Percentiles rank a stretch among this genome's conserved stretches.
Evolutionary conservation across 1,140 invertebrate species (phyloP).

Genomic region (Charaxes varanes): DNA sequence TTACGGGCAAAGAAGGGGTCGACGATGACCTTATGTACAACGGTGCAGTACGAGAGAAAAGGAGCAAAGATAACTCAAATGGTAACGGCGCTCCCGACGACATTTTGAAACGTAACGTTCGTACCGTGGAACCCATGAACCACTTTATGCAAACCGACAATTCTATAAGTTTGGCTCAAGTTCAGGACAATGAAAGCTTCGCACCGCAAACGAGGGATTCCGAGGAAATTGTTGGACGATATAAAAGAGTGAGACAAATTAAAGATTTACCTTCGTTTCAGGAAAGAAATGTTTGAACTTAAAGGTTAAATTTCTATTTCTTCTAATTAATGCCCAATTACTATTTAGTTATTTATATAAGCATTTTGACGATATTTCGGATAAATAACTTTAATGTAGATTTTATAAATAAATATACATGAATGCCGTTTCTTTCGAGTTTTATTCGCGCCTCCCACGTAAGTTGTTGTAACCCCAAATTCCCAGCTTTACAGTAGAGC

Average conservation of each 20-base stretch:
- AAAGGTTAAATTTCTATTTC: not conserved
- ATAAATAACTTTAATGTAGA: conserved; percentile 1
- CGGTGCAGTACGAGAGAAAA: conserved; percentile 29
- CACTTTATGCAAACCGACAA: conserved; percentile 24
- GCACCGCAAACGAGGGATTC: conserved; percentile 35
- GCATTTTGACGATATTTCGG: not conserved
- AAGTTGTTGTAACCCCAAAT: too few species aligned
- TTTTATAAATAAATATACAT: conserved; percentile 4
- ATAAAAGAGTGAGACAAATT: conserved; percentile 52
- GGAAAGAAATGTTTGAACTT: not conserved
- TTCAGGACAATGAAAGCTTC: conserved; percentile 44
- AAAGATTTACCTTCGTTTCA: too few species aligned
- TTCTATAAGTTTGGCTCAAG: conserved; percentile 27
- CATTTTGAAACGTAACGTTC: conserved; percentile 11
- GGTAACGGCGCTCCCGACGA: conserved; percentile 11
- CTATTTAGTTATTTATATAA: conserved; percentile 2
- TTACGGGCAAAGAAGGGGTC: conserved; percentile 48
- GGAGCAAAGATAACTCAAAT: conserved; percentile 19
- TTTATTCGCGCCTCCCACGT: too few species aligned
- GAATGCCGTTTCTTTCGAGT: too few species aligned
- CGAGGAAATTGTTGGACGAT: conserved; percentile 42
- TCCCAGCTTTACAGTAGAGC: too few species aligned
- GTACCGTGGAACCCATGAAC: conserved; percentile 15
- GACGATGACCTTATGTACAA: conserved; percentile 56
- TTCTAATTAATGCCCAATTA: not conserved